Evolutionary conservation across 2,888 invertebrate species (phyloP).

Genomic region (Abscondita cerata): DNA sequence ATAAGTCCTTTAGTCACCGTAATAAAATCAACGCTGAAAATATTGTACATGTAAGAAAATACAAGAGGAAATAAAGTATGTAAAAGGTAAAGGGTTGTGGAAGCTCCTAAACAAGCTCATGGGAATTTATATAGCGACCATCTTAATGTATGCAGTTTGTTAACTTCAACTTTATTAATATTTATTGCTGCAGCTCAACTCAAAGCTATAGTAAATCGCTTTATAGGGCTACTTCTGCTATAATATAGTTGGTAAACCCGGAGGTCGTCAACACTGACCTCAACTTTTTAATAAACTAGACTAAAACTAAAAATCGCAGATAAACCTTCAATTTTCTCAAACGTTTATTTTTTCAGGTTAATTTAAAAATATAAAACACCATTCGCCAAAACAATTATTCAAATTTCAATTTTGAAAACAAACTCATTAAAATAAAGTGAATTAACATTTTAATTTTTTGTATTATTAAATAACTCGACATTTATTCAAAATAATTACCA

Average conservation of each 20-base stretch:
- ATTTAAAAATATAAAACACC: no score
- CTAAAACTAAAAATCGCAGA: no score
- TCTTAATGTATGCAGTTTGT: constrained; percentile 49
- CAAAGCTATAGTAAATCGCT: constrained; percentile 51
- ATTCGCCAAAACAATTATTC: no score
- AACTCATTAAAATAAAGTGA: no score
- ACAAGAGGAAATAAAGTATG: constrained; percentile 21
- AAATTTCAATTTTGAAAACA: no score
- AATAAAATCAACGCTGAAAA: constrained; percentile 15
- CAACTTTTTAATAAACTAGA: no score
- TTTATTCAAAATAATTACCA: no score
- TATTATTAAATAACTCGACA: no score
- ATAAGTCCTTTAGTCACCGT: constrained; percentile 2
- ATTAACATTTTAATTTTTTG: no score
- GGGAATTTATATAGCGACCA: constrained; percentile 43
- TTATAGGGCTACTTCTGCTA: constrained; percentile 47
- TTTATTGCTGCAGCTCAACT: constrained; percentile 48
- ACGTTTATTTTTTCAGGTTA: no score
- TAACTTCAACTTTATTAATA: constrained; percentile 52
- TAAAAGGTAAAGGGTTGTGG: constrained; percentile 31
- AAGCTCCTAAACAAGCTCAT: constrained; percentile 33
- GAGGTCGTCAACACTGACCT: constrained; percentile 34
- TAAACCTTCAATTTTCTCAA: no score
- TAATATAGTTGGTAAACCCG: constrained; percentile 39
- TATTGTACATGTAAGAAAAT: constrained; percentile 13